Conservation (phyloP, 1,140 invertebrate genomes). For the Hypothenemus hampei region DNA sequence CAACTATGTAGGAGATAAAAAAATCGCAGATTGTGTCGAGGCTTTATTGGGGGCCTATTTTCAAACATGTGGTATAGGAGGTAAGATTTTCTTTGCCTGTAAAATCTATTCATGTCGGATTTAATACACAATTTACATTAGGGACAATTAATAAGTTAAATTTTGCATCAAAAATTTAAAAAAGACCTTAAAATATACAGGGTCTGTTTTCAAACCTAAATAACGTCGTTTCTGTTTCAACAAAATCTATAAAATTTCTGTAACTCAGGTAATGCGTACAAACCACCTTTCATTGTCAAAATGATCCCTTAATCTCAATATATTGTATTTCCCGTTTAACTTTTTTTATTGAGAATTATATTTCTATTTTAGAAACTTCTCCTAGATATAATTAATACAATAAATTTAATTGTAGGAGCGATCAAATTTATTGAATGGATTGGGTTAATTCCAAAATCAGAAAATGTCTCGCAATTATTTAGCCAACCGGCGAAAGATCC, state of each 20-base stretch:
- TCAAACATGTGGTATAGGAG: conserved; percentile 51
- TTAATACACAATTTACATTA: no score
- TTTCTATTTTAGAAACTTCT: neutral
- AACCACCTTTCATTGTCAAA: no score
- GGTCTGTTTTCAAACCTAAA: neutral
- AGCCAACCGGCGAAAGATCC: conserved; percentile 37
- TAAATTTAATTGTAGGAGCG: conserved; percentile 38
- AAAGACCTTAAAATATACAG: neutral
- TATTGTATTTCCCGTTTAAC: no score
- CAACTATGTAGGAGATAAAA: conserved; percentile 56
- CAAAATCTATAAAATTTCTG: no score
- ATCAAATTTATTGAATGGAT: conserved; percentile 71
- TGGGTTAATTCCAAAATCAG: conserved; percentile 54
- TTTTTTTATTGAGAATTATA: no score
- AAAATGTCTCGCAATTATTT: conserved; percentile 44
- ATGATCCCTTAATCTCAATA: no score
- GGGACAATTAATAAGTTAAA: no score
- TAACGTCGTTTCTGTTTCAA: no score
- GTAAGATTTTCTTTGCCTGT: conserved; percentile 33
- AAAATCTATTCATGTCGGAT: no score
- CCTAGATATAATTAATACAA: neutral
- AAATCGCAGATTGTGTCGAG: conserved; percentile 77
- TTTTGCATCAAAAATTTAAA: no score
- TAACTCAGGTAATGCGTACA: no score
- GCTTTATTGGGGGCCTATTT: conserved; percentile 78